phyloP scores from a whole-genome alignment of 2,888 invertebrate genomes.

The Ormyrus labotus region DNA sequence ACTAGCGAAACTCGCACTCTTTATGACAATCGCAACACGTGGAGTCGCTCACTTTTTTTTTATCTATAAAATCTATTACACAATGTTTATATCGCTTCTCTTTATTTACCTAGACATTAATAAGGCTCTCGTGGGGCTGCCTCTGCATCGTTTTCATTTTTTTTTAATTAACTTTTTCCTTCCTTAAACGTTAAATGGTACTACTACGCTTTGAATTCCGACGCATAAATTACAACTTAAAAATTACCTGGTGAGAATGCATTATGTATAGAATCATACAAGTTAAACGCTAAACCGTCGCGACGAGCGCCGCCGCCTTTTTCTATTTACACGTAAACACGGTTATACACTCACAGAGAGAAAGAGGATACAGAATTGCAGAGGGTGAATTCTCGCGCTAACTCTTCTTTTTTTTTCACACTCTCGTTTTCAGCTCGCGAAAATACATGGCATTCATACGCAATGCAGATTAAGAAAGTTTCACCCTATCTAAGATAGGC shows the following conservation, averaged over 20 bases:
- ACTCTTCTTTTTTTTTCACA: too few species aligned
- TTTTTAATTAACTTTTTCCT: slow-evolving; percentile 4
- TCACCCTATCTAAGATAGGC: slow-evolving; percentile 50
- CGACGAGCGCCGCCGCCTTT: slow-evolving; percentile 20
- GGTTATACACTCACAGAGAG: slow-evolving; percentile 45
- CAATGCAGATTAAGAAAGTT: slow-evolving; percentile 1
- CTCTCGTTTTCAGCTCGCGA: neutral
- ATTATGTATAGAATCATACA: slow-evolving; percentile 19
- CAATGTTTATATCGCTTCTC: slow-evolving; percentile 20
- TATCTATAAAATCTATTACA: slow-evolving; percentile 28
- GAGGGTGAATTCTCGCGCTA: too few species aligned
- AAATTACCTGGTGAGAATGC: slow-evolving; percentile 37
- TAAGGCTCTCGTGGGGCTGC: slow-evolving; percentile 58
- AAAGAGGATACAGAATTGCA: slow-evolving; percentile 22
- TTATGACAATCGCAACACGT: slow-evolving; percentile 25
- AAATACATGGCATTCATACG: neutral
- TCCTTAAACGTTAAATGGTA: slow-evolving; percentile 27
- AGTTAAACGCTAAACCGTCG: slow-evolving; percentile 26
- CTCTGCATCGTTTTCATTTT: slow-evolving; percentile 34
- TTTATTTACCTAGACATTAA: slow-evolving; percentile 53
- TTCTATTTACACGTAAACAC: slow-evolving; percentile 42
- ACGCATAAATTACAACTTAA: slow-evolving; percentile 53
- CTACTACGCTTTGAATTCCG: slow-evolving; percentile 25
- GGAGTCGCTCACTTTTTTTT: slow-evolving; percentile 14
- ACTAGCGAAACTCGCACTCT: slow-evolving; percentile 26